Evolutionary conservation across 2,888 invertebrate genomes (phyloP).

Genomic region (Thymelicus acteon): DNA sequence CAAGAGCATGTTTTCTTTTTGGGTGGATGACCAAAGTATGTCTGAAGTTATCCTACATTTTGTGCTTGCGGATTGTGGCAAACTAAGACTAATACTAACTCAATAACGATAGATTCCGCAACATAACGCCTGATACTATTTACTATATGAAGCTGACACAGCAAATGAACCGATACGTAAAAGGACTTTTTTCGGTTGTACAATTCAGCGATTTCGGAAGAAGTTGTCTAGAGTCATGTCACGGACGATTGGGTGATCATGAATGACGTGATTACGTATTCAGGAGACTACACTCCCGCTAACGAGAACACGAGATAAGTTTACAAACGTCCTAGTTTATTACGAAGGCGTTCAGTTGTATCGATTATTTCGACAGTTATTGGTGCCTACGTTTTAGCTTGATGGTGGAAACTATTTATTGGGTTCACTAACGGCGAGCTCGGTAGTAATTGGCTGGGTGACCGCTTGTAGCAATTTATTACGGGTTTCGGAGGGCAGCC

Average conservation of each 20-base stretch:
- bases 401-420: constrained; percentile 1
- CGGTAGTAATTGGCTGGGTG: constrained; percentile 7
- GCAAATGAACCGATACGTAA: not conserved
- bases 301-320: constrained; percentile 82
- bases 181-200: not conserved
- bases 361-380: constrained; percentile 68
- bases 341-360: constrained; percentile 70
- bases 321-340: constrained; percentile 78
- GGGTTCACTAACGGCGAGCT: constrained; percentile 10
- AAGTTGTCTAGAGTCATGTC: constrained; percentile 58
- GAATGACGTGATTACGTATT: constrained; percentile 81
- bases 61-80: no score
- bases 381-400: not conserved
- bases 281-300: constrained; percentile 72
- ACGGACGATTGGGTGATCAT: constrained; percentile 72
- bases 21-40: no score
- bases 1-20: no score
- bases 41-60: no score
- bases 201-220: not conserved
- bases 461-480: constrained; percentile 10
- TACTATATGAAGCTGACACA: not conserved
- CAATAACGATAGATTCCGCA: no score
- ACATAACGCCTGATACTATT: no score
- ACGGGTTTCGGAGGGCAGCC: constrained; percentile 51
- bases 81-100: no score